Base-by-base conservation (phyloP, 2,888 invertebrate genomes). In the Malthinus seriepunctatus region DNA sequence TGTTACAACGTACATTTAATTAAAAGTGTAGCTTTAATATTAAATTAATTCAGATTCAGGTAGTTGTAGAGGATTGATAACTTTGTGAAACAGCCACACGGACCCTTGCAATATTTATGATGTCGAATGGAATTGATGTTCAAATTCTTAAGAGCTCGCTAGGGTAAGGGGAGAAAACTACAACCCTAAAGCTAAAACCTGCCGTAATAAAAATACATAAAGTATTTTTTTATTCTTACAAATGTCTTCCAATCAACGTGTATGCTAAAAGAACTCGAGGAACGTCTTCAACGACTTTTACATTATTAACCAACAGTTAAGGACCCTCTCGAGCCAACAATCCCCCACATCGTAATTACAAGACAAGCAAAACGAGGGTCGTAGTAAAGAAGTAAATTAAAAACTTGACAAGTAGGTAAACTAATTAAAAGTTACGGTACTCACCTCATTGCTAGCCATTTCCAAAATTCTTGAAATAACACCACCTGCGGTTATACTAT, bases 401-500 rank as follows among this genome's bases (percentile, higher is more conserved):
- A 23, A 23, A 23, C 23, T 23, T 23, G 23, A 23, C 23, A 23
- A 23, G 5, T 5, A 23, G n/a, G n/a, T 23, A 23, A 46, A 6
- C 8, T 31, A 32, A 46, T 31, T 23, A 32, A 32, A 15, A 33
- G 49, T 35, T 23, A 53, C 14, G 31, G 34, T 47, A 51, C 84
- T 84, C 79, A 88, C 88, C 87, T 88, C 87, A 86, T 88, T 88
- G 86, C 88, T 88, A 87, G 88, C 87, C 88, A 88, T 88, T 83
- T 85, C 83, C 81, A 80, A 82, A 81, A 82, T 79, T 80, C 78
- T 78, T 81, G 79, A 79, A 73, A 80, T 79, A 80, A 79, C 80
- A 77, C 81, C 79, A 81, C 81, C 81, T 81, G 79, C 46, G 51
- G 42, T 23, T 23, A 3, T 56, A 63, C 66, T 68, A 63, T 67